These are phyloP conservation scores for Bombus consobrinus DNA, from an alignment of 1,140 invertebrate genomes.

Conservation along the genomic window DNA sequence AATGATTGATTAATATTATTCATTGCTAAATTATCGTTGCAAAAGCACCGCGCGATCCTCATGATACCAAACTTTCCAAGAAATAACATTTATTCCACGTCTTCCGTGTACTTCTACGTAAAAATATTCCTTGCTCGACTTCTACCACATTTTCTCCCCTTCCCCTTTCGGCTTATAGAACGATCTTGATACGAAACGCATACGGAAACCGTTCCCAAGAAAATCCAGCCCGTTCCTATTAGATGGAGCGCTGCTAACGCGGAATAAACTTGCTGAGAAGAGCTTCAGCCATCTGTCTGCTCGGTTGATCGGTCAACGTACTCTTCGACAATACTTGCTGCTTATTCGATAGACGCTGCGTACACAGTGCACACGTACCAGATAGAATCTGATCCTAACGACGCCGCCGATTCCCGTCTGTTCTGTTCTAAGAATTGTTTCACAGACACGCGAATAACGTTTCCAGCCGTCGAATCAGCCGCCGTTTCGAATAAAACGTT, in stretches of 20 bases:
- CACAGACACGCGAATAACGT: not conserved
- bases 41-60: not conserved
- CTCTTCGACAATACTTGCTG: conserved; percentile 51
- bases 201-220: not conserved
- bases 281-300: conserved; percentile 52
- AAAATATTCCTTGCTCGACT: not conserved
- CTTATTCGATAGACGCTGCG: conserved; percentile 5
- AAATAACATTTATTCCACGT: not conserved
- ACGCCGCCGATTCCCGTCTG: not conserved
- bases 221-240: conserved; percentile 47
- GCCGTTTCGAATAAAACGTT: not conserved
- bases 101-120: not conserved
- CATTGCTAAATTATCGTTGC: not conserved
- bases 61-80: too few species aligned
- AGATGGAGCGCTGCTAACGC: conserved; percentile 6
- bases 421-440: not conserved
- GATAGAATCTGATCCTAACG: conserved; percentile 24
- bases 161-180: not conserved
- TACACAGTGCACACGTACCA: not conserved
- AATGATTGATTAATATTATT: too few species aligned
- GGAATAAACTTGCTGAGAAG: conserved; percentile 54
- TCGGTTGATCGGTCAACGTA: conserved; percentile 59
- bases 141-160: not conserved
- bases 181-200: conserved; percentile 15
- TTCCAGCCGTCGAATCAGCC: not conserved